These are phyloP conservation scores for Limnephilus rhombicus DNA, from an alignment of 2,888 invertebrate species.

Conservation along the genomic window DNA sequence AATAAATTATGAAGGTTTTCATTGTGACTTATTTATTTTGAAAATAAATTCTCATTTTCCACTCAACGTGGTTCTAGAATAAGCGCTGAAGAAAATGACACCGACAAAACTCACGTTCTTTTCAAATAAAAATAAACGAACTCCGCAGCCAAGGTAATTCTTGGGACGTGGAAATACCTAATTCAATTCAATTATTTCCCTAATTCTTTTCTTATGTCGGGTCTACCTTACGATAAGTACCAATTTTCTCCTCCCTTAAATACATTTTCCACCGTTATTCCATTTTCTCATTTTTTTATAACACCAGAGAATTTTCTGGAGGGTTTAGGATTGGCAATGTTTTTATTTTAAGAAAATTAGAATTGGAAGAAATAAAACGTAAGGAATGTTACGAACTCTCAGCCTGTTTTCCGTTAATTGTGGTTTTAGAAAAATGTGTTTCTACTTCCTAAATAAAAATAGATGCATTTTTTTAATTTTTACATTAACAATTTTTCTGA, in stretches of 20 bases:
- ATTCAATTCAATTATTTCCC: constrained; percentile 59
- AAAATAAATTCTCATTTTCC: background rate
- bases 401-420: background rate
- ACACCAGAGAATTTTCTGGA: constrained; percentile 13
- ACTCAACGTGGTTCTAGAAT: background rate
- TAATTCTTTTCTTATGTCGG: constrained; percentile 57
- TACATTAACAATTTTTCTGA: no score
- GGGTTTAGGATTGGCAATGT: background rate
- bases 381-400: background rate
- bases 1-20: background rate
- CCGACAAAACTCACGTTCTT: constrained; percentile 32
- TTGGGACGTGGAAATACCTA: constrained; percentile 55
- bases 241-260: constrained; percentile 48
- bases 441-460: background rate
- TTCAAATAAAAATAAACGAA: constrained; percentile 44
- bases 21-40: background rate
- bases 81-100: constrained; percentile 13
- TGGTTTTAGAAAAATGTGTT: background rate
- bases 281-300: constrained; percentile 24
- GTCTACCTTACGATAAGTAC: constrained; percentile 49
- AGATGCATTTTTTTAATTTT: no score
- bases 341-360: constrained; percentile 18
- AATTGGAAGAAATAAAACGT: background rate
- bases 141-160: constrained; percentile 51
- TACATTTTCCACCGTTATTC: constrained; percentile 14